A percentile compares a stretch with the other conserved stretches of the same genome.
phyloP scores from a whole-genome alignment of 2,113 vertebrate genomes.

The Hydrochoerus hydrochaeris region DNA sequence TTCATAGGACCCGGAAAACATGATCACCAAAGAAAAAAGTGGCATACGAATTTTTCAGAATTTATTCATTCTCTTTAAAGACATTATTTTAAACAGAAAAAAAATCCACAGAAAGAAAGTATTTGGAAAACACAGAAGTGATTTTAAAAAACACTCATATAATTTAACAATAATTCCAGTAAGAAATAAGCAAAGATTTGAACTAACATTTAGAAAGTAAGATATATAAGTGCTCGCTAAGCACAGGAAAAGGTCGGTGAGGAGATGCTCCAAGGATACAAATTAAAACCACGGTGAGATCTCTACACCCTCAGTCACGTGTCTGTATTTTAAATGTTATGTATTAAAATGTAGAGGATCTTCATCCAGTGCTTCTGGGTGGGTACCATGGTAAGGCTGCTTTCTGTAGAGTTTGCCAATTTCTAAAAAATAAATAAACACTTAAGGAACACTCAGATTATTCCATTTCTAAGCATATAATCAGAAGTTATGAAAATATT shows the following conservation, averaged over 20 bases:
- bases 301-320: fast-evolving
- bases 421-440: neutral
- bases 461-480: neutral
- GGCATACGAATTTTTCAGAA: neutral
- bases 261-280: neutral
- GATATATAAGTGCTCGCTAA: neutral
- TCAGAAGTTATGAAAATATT: neutral
- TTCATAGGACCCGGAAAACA: neutral
- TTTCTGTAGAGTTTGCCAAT: neutral
- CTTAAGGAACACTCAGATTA: neutral
- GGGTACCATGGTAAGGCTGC: neutral
- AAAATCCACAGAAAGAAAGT: neutral
- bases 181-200: neutral
- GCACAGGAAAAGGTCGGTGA: neutral
- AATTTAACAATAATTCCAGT: neutral
- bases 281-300: neutral
- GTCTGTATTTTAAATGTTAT: neutral
- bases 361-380: fast-evolving
- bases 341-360: neutral
- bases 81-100: neutral
- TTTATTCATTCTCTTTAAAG: neutral
- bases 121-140: neutral
- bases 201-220: neutral
- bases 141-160: neutral
- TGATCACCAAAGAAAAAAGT: too few species aligned